Evolutionary conservation across 2,888 invertebrate genomes (phyloP).

Genomic region (Polia nebulosa): DNA sequence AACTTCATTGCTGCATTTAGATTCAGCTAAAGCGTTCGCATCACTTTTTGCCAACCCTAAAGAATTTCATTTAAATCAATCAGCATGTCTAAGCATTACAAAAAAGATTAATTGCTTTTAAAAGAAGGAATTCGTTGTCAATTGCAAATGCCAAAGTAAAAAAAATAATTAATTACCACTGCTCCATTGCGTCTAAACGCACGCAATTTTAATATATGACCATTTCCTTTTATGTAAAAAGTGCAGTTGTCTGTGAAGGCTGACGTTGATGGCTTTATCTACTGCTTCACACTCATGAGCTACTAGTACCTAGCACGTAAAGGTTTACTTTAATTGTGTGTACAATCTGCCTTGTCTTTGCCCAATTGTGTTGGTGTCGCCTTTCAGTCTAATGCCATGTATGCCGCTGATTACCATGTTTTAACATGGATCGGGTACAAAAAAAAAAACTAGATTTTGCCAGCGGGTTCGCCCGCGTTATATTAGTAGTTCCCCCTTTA

Average conservation of each 20-base stretch:
- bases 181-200: slow-evolving; percentile 39
- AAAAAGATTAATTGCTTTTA: slow-evolving; percentile 17
- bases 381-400: too few relatives aligned
- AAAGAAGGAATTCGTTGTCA: slow-evolving; percentile 33
- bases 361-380: not conserved
- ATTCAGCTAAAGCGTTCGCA: not conserved
- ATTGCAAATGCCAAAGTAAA: slow-evolving; percentile 27
- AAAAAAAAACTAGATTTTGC: too few relatives aligned
- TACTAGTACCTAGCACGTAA: slow-evolving; percentile 43
- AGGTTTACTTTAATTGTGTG: slow-evolving; percentile 12
- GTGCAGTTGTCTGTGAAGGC: slow-evolving; percentile 14
- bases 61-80: slow-evolving; percentile 33
- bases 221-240: slow-evolving; percentile 48
- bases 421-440: not conserved
- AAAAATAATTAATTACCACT: slow-evolving; percentile 39
- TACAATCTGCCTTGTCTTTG: not conserved
- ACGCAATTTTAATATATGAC: slow-evolving; percentile 41
- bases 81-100: slow-evolving; percentile 7
- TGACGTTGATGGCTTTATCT: slow-evolving; percentile 55
- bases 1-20: not conserved
- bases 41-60: not conserved
- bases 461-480: too few relatives aligned
- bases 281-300: slow-evolving; percentile 30
- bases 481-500: too few relatives aligned
- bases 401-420: not conserved